These are phyloP conservation scores for Melanotaenia nigrans DNA, from an alignment of 2,797 vertebrate genomes.

Conservation along the genomic window DNA sequence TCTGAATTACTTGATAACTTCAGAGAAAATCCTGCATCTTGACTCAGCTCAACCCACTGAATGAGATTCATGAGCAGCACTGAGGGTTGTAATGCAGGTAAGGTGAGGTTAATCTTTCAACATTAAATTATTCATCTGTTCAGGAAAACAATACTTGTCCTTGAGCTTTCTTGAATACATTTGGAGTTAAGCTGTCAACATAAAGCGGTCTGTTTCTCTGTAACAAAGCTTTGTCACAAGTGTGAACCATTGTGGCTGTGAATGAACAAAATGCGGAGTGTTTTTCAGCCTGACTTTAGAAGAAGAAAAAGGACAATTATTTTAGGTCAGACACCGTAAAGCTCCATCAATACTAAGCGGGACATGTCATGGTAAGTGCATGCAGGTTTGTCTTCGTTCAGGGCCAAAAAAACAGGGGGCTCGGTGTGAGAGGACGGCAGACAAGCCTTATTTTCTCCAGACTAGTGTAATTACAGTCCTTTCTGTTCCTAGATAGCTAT, in stretches of 20 bases:
- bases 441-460: slow-evolving; percentile 56
- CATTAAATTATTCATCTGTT: slow-evolving; percentile 63
- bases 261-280: neutral
- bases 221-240: slow-evolving; percentile 17
- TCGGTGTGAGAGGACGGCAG: slow-evolving; percentile 63
- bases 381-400: slow-evolving; percentile 76
- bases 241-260: slow-evolving; percentile 8
- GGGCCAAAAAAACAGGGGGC: slow-evolving; percentile 25
- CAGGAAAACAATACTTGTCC: slow-evolving; percentile 54
- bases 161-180: slow-evolving; percentile 35
- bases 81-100: slow-evolving; percentile 31
- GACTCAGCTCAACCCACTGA: slow-evolving; percentile 41
- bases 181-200: slow-evolving; percentile 50
- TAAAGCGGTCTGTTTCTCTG: slow-evolving; percentile 12
- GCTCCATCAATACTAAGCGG: slow-evolving; percentile 53
- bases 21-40: slow-evolving; percentile 45
- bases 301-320: slow-evolving; percentile 42
- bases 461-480: slow-evolving; percentile 53
- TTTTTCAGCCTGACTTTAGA: slow-evolving; percentile 21
- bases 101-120: slow-evolving; percentile 40
- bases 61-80: slow-evolving; percentile 40
- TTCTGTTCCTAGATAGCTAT: slow-evolving; percentile 1
- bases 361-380: slow-evolving; percentile 66
- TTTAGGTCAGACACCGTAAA: slow-evolving; percentile 53
- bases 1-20: slow-evolving; percentile 56